phyloP scores from a whole-genome alignment of 2,797 vertebrate species.

The Argya squamiceps region DNA sequence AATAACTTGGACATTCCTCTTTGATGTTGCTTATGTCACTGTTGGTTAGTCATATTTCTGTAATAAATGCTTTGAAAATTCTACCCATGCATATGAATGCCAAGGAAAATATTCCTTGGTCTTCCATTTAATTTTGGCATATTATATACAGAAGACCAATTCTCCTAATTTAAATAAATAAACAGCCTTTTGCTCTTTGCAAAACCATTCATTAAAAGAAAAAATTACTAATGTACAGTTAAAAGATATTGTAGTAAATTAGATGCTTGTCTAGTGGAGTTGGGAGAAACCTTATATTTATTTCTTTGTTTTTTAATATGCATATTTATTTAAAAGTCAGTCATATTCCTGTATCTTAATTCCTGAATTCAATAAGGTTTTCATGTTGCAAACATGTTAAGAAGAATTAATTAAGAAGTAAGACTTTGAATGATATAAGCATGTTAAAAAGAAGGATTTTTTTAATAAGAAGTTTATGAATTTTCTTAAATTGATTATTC shows the following conservation, averaged over 20 bases:
- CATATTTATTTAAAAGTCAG: slow-evolving; percentile 30
- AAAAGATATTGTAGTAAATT: background rate
- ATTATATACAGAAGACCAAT: background rate
- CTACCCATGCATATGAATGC: background rate
- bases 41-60: background rate
- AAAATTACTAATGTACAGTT: background rate
- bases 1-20: background rate
- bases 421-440: background rate
- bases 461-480: background rate
- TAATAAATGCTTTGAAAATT: slow-evolving; percentile 1
- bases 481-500: background rate
- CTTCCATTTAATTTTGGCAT: background rate
- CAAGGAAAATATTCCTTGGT: background rate
- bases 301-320: background rate
- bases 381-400: background rate
- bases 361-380: background rate
- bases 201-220: background rate
- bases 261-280: background rate
- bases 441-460: background rate
- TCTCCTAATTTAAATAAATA: slow-evolving; percentile 32
- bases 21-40: background rate
- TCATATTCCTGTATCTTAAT: background rate
- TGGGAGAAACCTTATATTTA: background rate
- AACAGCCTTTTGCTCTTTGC: background rate
- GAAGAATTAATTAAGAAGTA: background rate